Evolutionary conservation across 2,797 vertebrate genomes (phyloP).

Genomic region (Muscicapa striata): DNA sequence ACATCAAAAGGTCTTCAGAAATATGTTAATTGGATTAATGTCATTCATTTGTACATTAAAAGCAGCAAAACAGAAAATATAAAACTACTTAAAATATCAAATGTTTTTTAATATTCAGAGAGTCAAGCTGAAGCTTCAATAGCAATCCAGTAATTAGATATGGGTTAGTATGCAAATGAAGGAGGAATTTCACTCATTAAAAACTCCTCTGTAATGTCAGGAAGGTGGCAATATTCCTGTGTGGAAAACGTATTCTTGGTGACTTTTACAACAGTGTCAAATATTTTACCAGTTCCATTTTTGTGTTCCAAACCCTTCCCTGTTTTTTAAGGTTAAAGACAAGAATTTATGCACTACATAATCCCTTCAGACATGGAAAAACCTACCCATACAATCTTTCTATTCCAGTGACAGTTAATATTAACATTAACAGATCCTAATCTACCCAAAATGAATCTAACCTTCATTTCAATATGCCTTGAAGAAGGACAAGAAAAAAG

Average conservation of each 20-base stretch:
- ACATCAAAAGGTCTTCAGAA: background rate
- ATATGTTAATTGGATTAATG: background rate
- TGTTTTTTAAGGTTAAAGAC: background rate
- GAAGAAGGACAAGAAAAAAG: background rate
- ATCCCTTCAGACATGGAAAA: background rate
- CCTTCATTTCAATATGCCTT: background rate
- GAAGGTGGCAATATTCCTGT: background rate
- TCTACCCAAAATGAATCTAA: background rate
- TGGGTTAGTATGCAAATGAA: background rate
- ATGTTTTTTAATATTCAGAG: background rate
- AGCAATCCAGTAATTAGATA: background rate
- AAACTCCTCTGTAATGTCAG: background rate
- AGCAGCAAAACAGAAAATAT: background rate
- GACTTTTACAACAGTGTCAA: background rate
- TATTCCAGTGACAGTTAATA: background rate
- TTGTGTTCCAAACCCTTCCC: background rate
- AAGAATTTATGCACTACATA: background rate
- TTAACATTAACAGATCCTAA: background rate
- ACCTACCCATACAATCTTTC: background rate
- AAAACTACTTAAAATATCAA: background rate
- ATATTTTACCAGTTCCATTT: background rate
- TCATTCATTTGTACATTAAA: background rate
- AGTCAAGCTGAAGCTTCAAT: background rate
- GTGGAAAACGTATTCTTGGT: background rate
- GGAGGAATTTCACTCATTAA: background rate